Evolutionary conservation across 2,888 invertebrate genomes (phyloP).

Genomic region (Panopea generosa): DNA sequence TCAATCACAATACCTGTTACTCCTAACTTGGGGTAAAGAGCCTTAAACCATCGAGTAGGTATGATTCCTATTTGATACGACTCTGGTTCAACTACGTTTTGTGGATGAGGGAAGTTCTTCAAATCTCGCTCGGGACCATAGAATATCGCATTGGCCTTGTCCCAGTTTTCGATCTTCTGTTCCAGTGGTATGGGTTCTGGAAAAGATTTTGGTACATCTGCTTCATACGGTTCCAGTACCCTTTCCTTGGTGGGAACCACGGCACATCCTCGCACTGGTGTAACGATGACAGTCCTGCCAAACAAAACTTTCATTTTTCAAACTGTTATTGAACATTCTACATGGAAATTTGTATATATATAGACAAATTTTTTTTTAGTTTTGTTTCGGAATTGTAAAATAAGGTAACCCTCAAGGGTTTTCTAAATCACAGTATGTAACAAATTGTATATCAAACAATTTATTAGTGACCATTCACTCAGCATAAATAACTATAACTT

Average conservation of each 20-base stretch:
- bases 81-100: slow-evolving; percentile 89
- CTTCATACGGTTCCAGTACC: slow-evolving; percentile 9
- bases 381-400: too few species aligned
- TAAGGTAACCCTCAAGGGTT: too few species aligned
- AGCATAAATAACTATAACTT: too few species aligned
- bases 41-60: slow-evolving; percentile 98
- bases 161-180: slow-evolving; percentile 68
- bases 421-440: too few species aligned
- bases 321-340: too few species aligned
- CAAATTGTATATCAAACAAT: too few species aligned
- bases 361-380: too few species aligned
- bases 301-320: too few species aligned
- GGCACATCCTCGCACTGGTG: neutral
- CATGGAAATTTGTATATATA: too few species aligned
- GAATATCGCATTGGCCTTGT: slow-evolving; percentile 80
- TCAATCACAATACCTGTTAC: slow-evolving; percentile 88
- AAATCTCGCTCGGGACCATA: slow-evolving; percentile 89
- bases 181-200: slow-evolving; percentile 21
- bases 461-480: too few species aligned
- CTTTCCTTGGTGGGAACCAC: neutral
- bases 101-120: slow-evolving; percentile 91
- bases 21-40: slow-evolving; percentile 97
- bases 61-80: slow-evolving; percentile 94
- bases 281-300: neutral
- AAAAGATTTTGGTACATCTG: neutral